These are phyloP conservation scores for Rhyacichthys aspro DNA, from an alignment of 2,797 vertebrate species.

Conservation along the genomic window DNA sequence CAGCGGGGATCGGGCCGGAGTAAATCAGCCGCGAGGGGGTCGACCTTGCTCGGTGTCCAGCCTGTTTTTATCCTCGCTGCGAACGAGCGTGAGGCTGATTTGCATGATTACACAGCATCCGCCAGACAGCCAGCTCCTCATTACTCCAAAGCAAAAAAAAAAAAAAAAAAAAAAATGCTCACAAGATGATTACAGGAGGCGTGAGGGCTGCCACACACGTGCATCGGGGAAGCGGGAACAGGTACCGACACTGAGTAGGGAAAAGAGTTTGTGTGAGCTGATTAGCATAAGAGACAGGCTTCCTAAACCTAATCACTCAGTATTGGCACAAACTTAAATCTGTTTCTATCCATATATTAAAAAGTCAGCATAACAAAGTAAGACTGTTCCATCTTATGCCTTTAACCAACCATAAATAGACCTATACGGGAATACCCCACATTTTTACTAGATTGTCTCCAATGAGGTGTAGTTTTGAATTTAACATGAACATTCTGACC, in stretches of 20 bases:
- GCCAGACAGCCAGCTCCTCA: slow-evolving; percentile 56
- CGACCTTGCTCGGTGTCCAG: slow-evolving; percentile 39
- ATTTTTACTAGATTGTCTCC: too few species aligned
- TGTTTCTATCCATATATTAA: slow-evolving; percentile 4
- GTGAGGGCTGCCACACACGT: slow-evolving; percentile 25
- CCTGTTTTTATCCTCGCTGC: slow-evolving; percentile 47
- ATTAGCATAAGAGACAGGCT: slow-evolving; percentile 10
- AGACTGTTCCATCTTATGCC: too few species aligned
- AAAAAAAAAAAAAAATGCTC: too few species aligned
- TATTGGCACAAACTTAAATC: background rate
- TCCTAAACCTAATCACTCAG: slow-evolving; percentile 17
- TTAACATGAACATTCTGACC: too few species aligned
- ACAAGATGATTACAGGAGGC: slow-evolving; percentile 43
- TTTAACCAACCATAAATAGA: too few species aligned
- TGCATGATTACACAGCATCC: slow-evolving; percentile 70
- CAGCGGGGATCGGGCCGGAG: slow-evolving; percentile 26
- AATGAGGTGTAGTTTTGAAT: too few species aligned
- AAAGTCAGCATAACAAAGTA: too few species aligned
- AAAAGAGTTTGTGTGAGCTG: background rate
- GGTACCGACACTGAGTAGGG: slow-evolving; percentile 20
- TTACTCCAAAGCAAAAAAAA: slow-evolving; percentile 48
- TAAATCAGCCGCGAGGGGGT: slow-evolving; percentile 59
- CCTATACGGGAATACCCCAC: too few species aligned
- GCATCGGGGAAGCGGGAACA: too few species aligned
- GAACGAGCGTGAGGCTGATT: slow-evolving; percentile 55